Base-by-base conservation (phyloP, 2,888 invertebrate genomes). In the Cinara cedri region DNA sequence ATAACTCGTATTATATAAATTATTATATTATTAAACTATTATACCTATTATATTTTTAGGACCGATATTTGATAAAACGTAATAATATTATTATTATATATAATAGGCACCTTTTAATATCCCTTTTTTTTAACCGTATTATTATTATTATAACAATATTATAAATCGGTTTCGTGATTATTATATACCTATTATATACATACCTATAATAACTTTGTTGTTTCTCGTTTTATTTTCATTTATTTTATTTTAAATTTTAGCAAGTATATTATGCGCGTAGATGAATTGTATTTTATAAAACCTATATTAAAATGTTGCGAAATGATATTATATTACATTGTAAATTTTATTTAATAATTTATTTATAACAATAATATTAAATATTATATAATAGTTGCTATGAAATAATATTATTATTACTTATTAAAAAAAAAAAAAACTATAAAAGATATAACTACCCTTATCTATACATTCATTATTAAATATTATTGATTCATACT, bases 311-410 rank as follows among this genome's bases (percentile, higher is more conserved):
- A 26, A 19, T 26, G 34, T 68, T 68, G 46, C 9, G n/a, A 46
- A 46, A 60, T 19, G n/a, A 72, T 51, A 72, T 44, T 21, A 60
- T 74, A n/a, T 44, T 26, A 46, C 66, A 46, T 68, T 76, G 55
- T 66, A 46, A 55, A 68, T 66, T 76, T 76, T 46, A 68, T 76
- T 76, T 6, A n/a, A 66, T 34, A 1, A 54, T 57, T 51, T 76
- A 76, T 55, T 57, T 76, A 57, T 42, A 21, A n/a, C n/a, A n/a
- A 42, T 51, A 19, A 19, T 21, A n/a, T 34, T 34, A 51, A 63
- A 51, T 74, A 55, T 14, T 68, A 70, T 21, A 74, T 72, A 60
- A 51, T 75, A 75, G 63, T 65, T 65, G 51, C 42, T 75, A 49
- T 63, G 63, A 74, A 74, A 42, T 54, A 63, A 51, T 63, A 74